A percentile compares a stretch with the other conserved stretches of the same genome.
Conservation (phyloP, 2,797 vertebrate species). For the Melanitta fusca region DNA sequence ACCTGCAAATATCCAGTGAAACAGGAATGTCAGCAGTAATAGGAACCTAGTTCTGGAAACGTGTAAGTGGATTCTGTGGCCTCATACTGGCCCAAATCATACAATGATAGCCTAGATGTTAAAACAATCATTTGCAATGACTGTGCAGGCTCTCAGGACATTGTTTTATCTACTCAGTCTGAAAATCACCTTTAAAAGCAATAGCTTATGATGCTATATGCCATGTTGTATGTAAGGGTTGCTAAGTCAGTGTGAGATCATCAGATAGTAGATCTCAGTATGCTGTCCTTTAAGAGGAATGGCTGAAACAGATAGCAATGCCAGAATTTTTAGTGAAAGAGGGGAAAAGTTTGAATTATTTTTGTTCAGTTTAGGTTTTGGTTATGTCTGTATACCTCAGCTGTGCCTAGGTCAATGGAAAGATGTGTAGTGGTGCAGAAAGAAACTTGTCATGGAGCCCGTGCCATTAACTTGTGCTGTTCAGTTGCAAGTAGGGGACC, state of each 20-base stretch:
- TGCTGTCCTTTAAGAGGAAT: neutral
- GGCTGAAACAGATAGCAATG: neutral
- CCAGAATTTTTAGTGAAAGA: neutral
- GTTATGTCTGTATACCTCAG: neutral
- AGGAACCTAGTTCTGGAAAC: neutral
- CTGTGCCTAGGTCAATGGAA: neutral
- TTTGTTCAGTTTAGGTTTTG: neutral
- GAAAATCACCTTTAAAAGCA: slow-evolving; percentile 25
- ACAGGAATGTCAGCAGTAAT: neutral
- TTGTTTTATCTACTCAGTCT: neutral
- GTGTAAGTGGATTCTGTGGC: neutral
- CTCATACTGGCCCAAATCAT: neutral
- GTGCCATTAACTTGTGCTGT: neutral
- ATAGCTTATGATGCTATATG: neutral
- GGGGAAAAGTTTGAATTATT: neutral
- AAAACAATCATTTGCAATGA: neutral
- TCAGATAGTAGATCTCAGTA: neutral
- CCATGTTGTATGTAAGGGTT: neutral
- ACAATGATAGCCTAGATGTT: neutral
- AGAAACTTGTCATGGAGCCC: neutral
- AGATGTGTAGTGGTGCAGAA: neutral
- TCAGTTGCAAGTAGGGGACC: neutral
- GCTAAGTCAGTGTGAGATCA: neutral
- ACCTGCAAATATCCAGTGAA: neutral
- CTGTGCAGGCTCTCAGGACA: neutral